phyloP scores from a whole-genome alignment of 2,113 vertebrate species.

The Albula glossodonta region DNA sequence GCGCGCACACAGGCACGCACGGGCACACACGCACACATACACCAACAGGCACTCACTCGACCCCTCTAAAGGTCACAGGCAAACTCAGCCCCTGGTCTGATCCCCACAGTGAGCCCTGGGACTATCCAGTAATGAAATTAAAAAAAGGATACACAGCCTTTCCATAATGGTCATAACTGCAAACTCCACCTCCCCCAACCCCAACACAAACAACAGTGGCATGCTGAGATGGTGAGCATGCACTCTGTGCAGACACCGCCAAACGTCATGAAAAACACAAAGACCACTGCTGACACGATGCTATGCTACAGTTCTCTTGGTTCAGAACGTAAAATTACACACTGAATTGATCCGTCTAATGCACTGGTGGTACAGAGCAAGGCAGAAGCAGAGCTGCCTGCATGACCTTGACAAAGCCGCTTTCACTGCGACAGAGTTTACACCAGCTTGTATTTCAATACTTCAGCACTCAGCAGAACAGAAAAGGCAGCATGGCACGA shows the following conservation, averaged over 20 bases:
- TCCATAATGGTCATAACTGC: background rate
- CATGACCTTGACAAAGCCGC: conserved; percentile 52
- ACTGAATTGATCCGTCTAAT: background rate
- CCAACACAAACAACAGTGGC: background rate
- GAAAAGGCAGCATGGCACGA: conserved; percentile 18
- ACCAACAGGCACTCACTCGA: background rate
- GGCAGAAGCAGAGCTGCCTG: conserved; percentile 32
- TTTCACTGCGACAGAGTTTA: conserved; percentile 34
- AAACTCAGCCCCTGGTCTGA: background rate
- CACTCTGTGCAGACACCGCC: background rate
- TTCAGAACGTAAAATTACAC: conserved; percentile 9
- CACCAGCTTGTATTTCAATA: conserved; percentile 46
- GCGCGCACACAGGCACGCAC: no score
- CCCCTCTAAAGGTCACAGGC: conserved; percentile 12
- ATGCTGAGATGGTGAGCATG: background rate
- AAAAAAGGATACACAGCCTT: background rate
- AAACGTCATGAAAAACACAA: background rate
- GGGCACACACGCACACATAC: background rate
- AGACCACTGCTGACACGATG: background rate
- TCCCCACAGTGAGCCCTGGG: background rate
- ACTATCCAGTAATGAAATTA: conserved; percentile 10
- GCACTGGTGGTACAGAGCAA: conserved; percentile 8
- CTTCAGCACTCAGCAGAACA: conserved; percentile 36
- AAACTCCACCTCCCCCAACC: background rate
- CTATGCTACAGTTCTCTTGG: background rate